Conservation (phyloP, 2,888 invertebrate species). For the Amphiduros pacificus region DNA sequence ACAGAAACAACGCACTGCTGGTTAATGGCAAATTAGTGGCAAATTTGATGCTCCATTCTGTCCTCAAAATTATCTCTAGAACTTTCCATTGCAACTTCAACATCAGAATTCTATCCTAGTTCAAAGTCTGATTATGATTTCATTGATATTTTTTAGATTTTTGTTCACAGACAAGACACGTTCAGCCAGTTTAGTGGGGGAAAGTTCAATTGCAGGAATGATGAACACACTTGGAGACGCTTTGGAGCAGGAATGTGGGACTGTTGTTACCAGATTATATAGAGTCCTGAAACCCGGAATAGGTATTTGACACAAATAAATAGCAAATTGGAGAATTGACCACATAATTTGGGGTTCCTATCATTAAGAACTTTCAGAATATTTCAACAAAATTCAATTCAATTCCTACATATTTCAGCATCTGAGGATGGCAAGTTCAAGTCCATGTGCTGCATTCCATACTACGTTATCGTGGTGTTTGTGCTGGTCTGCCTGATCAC, state of each 20-base stretch:
- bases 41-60: too few species aligned
- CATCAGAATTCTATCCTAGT: too few species aligned
- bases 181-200: conserved; percentile 81
- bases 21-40: too few species aligned
- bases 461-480: conserved; percentile 83
- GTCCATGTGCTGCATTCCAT: conserved; percentile 88
- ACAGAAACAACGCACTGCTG: too few species aligned
- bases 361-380: too few species aligned
- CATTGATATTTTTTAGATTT: conserved; percentile 76
- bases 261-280: conserved; percentile 83
- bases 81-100: too few species aligned
- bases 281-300: conserved; percentile 88
- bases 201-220: conserved; percentile 94
- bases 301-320: too few species aligned
- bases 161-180: conserved; percentile 96
- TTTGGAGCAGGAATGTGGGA: conserved; percentile 87
- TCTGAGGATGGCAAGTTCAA: conserved; percentile 61
- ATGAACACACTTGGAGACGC: conserved; percentile 90
- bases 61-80: too few species aligned
- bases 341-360: too few species aligned
- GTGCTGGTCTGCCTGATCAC: conserved; percentile 65
- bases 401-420: background rate
- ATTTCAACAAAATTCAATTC: too few species aligned
- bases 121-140: too few species aligned
- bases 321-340: too few species aligned